phyloP scores from a whole-genome alignment of 2,888 invertebrate genomes.

The Cerceris ruficornis region DNA sequence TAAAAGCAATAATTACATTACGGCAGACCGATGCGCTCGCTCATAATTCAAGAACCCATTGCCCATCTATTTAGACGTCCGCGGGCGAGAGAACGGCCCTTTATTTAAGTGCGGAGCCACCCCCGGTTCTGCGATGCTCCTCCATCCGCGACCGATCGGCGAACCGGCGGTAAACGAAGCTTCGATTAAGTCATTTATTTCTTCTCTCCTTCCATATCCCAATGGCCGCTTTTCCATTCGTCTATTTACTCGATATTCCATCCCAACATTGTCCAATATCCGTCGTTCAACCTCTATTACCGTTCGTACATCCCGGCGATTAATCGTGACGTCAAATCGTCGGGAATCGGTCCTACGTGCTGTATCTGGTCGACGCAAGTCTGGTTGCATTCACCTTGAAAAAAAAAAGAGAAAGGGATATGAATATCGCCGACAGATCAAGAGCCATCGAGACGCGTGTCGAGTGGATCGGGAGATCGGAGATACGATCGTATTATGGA shows the following conservation, averaged over 20 bases:
- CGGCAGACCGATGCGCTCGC: constrained; percentile 49
- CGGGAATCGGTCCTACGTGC: too few relatives aligned
- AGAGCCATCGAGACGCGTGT: not conserved
- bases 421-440: not conserved
- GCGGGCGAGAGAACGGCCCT: constrained; percentile 55
- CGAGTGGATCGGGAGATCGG: not conserved
- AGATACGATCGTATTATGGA: not conserved
- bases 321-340: too few relatives aligned
- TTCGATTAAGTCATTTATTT: constrained; percentile 32
- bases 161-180: constrained; percentile 8
- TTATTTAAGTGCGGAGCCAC: constrained; percentile 66
- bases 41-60: constrained; percentile 75
- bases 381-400: too few relatives aligned
- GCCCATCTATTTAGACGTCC: constrained; percentile 74
- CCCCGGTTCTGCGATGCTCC: constrained; percentile 46
- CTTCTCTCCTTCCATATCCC: constrained; percentile 7
- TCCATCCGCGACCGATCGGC: constrained; percentile 69
- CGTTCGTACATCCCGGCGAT: too few relatives aligned
- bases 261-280: too few relatives aligned
- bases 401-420: not conserved
- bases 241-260: not conserved
- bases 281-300: too few relatives aligned
- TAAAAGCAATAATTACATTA: constrained; percentile 73
- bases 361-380: too few relatives aligned
- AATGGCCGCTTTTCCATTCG: not conserved